Evolutionary conservation across 2,888 invertebrate species (phyloP).

Genomic region (Drosophila seclusa): DNA sequence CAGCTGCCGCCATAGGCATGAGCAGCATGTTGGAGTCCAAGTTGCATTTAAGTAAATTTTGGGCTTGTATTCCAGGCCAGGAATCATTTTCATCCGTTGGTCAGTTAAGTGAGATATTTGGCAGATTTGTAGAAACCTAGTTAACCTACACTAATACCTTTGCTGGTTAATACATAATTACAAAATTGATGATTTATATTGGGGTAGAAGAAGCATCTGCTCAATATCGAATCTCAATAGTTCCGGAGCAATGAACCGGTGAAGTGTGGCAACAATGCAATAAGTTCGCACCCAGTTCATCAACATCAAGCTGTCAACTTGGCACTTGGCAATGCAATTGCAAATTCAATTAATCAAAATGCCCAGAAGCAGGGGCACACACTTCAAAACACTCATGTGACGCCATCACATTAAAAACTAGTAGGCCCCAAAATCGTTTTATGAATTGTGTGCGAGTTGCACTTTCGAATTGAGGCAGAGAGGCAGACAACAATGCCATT

Average conservation of each 20-base stretch:
- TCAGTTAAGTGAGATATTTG: not conserved
- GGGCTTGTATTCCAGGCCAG: not conserved
- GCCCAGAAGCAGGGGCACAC: slow-evolving; percentile 6
- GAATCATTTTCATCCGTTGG: not conserved
- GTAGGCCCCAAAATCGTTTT: slow-evolving; percentile 61
- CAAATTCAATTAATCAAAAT: slow-evolving; percentile 74
- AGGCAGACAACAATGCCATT: slow-evolving; percentile 39
- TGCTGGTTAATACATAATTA: too few species aligned
- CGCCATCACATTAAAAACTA: slow-evolving; percentile 44
- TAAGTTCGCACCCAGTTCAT: not conserved
- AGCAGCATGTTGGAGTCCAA: slow-evolving; percentile 28
- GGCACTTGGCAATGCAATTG: slow-evolving; percentile 38
- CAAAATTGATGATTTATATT: not conserved
- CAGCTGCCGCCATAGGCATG: slow-evolving; percentile 42
- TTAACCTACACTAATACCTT: too few species aligned
- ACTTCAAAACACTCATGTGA: slow-evolving; percentile 14
- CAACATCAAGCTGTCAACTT: slow-evolving; percentile 29
- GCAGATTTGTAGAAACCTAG: too few species aligned
- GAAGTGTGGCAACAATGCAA: slow-evolving; percentile 7
- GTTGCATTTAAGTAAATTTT: slow-evolving; percentile 11
- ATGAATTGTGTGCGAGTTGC: slow-evolving; percentile 62
- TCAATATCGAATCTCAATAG: not conserved
- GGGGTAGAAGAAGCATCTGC: not conserved
- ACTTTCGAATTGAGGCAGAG: slow-evolving; percentile 41
- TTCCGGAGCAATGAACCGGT: not conserved